Percentiles rank a stretch among this genome's conserved stretches.
These are phyloP conservation scores for Phrynocephalus guinanensis DNA, from an alignment of 2,797 vertebrate genomes.

Conservation along the genomic window DNA sequence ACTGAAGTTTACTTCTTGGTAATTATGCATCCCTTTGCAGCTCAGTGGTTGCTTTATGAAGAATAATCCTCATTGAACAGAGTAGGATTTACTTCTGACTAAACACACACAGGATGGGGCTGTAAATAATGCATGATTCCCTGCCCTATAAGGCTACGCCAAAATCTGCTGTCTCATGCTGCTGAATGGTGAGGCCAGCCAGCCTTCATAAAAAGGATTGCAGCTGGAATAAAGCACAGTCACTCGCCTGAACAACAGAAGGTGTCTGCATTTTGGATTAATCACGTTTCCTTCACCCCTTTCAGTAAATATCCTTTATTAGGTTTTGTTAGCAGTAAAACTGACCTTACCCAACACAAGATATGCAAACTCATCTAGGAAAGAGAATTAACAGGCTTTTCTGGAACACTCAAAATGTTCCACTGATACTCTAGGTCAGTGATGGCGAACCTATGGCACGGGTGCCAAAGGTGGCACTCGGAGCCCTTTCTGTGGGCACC, in stretches of 20 bases:
- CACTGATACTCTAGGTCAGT: neutral
- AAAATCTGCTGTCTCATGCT: neutral
- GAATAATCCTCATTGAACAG: neutral
- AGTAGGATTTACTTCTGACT: neutral
- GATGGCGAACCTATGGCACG: too few species aligned
- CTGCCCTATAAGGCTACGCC: neutral
- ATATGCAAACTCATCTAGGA: neutral
- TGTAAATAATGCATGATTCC: neutral
- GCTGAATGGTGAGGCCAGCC: neutral
- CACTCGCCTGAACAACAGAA: slow-evolving; percentile 7
- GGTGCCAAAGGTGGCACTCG: too few species aligned
- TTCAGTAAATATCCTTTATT: slow-evolving; percentile 13
- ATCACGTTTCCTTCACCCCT: slow-evolving; percentile 8
- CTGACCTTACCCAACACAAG: neutral
- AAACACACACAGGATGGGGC: neutral
- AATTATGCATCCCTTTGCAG: neutral
- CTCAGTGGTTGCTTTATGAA: too few species aligned
- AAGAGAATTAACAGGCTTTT: neutral
- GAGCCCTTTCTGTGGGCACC: too few species aligned
- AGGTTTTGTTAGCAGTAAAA: neutral
- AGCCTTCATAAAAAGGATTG: neutral
- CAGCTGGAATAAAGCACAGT: slow-evolving; percentile 10
- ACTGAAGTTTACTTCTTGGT: neutral
- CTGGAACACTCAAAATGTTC: neutral
- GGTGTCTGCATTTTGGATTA: neutral